Conservation (phyloP, 2,113 vertebrate genomes). For the Halichoeres trimaculatus region DNA sequence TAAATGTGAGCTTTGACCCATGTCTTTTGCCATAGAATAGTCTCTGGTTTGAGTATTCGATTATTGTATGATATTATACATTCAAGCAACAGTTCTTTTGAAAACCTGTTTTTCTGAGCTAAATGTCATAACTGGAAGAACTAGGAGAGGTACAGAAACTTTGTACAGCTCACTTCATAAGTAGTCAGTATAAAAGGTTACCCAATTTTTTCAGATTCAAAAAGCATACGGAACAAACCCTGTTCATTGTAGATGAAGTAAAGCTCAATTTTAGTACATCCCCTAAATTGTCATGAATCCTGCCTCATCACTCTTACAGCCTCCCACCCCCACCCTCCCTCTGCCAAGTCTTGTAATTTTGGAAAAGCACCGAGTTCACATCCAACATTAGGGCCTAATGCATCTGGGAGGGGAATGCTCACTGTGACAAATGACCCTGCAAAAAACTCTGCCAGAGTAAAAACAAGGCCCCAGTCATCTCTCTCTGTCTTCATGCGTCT, state of each 20-base stretch:
- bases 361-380: conserved; percentile 35
- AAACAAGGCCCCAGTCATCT: conserved; percentile 42
- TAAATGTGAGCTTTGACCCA: too few species aligned
- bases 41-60: too few species aligned
- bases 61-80: too few species aligned
- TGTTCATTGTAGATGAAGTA: background rate
- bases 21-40: too few species aligned
- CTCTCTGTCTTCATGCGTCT: conserved; percentile 20
- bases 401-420: conserved; percentile 52
- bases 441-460: conserved; percentile 48
- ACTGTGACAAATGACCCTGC: conserved; percentile 58
- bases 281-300: conserved; percentile 6
- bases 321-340: conserved; percentile 4
- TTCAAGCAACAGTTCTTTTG: background rate
- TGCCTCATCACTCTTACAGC: conserved; percentile 7
- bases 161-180: too few species aligned
- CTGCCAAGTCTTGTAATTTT: conserved; percentile 28
- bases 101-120: background rate
- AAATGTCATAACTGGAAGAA: too few species aligned
- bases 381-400: conserved; percentile 35
- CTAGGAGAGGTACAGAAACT: too few species aligned
- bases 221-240: background rate
- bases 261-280: background rate
- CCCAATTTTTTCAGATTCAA: too few species aligned
- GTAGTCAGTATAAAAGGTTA: too few species aligned